Base-by-base conservation (phyloP, 2,797 vertebrate species). In the Siniperca undulata region DNA sequence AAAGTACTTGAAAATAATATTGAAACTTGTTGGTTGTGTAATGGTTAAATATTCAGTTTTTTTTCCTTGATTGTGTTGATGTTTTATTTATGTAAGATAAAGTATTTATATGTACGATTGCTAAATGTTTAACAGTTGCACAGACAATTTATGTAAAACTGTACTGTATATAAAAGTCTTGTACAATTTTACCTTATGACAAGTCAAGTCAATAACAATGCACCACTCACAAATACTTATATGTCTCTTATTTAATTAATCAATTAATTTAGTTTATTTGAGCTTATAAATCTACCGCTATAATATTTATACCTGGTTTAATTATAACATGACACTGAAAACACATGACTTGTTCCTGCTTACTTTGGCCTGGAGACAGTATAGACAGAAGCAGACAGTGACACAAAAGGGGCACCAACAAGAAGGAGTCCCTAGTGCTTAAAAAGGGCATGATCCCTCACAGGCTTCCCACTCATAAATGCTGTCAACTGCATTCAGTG, bases 391-490 rank as follows among this genome's bases (percentile, higher is more conserved):
- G 30, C 24, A 74, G 40, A 40, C 17, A 48, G 38, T 36, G 50
- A 78, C 27, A 61, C 30, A 61, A 64, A 12, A 14, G 5, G 24
- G 52, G 42, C n/a, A 52, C 17, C 46, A 46, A 59, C 36, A 40
- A 66, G 36, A 40, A 17, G 56, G n/a, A 79, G 42, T 62, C 20
- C 55, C 7, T 65, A n/a, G 22, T 44, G 53, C 17, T 75, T 48
- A 56, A 68, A 70, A 65, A 80, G 38, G 62, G 24, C 24, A 71
- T 7, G 27, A 74, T 62, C 34, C 58, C 48, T 58, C 0, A n/a
- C 44, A 53, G 48, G n/a, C 68, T 72, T 80, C 67, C 58, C 27
- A 59, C 53, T 40, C 34, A 70, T 59, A 42, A 62, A 56, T 10
- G 7, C 59, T 69, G 53, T 68, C 20, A 69, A 40, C 53, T 64